Evolutionary conservation across 2,888 invertebrate species (phyloP).

Genomic region (Sabatieria punctata): DNA sequence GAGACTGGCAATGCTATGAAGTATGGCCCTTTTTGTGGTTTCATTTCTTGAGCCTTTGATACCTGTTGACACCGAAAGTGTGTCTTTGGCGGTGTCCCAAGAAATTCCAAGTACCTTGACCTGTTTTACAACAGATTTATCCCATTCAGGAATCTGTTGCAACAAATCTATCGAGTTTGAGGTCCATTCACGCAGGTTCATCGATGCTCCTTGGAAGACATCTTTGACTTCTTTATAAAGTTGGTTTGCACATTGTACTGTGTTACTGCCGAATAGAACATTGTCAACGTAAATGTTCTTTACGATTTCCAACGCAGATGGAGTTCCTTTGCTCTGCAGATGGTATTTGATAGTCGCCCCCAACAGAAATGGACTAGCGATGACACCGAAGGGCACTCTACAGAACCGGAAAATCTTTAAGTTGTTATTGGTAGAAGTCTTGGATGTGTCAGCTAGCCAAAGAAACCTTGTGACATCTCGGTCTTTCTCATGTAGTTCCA

Average conservation of each 20-base stretch:
- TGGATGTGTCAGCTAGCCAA: slow-evolving; percentile 9
- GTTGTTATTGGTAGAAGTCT: slow-evolving; percentile 5
- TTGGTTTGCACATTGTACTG: slow-evolving; percentile 5
- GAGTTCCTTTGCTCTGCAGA: neutral
- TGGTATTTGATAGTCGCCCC: slow-evolving; percentile 6
- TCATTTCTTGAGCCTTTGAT: neutral
- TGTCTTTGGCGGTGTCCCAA: slow-evolving; percentile 3
- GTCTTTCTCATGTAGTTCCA: slow-evolving; percentile 6
- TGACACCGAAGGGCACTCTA: slow-evolving; percentile 12
- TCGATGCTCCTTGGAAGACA: slow-evolving; percentile 8
- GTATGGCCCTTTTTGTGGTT: slow-evolving; percentile 11
- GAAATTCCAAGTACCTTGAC: slow-evolving; percentile 4
- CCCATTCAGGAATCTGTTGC: neutral
- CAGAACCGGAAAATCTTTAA: slow-evolving; percentile 8
- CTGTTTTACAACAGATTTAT: neutral
- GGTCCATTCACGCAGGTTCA: slow-evolving; percentile 9
- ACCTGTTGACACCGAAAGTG: neutral
- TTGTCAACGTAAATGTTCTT: slow-evolving; percentile 15
- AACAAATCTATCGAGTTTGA: slow-evolving; percentile 2
- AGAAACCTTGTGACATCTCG: slow-evolving; percentile 12
- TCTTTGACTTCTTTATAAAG: slow-evolving; percentile 9
- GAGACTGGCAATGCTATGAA: slow-evolving; percentile 12
- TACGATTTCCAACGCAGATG: slow-evolving; percentile 3
- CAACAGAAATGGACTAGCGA: slow-evolving; percentile 6
- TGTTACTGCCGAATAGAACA: slow-evolving; percentile 7